These are phyloP conservation scores for Dicaeum eximium DNA, from an alignment of 2,113 vertebrate species.

Conservation along the genomic window DNA sequence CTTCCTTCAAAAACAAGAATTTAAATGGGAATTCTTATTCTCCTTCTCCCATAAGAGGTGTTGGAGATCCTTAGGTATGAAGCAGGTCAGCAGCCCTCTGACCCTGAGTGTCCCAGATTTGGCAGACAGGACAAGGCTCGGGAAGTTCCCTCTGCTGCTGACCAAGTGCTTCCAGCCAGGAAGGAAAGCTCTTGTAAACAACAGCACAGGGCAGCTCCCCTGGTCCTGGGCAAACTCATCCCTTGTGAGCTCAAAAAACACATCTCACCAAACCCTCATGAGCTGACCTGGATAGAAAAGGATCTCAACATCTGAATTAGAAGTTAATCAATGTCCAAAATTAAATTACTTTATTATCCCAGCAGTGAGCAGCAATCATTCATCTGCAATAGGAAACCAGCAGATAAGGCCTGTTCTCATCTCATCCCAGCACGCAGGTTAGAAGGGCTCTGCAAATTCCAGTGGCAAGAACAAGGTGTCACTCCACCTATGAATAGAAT, in stretches of 20 bases:
- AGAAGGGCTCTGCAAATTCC: neutral
- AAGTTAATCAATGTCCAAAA: constrained; percentile 28
- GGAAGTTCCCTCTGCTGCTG: neutral
- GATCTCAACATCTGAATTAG: constrained; percentile 29
- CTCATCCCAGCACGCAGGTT: neutral
- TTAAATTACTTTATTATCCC: constrained; percentile 55
- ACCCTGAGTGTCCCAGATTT: neutral
- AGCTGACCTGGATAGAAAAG: constrained; percentile 51
- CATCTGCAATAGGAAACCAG: constrained; percentile 1
- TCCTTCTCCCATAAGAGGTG: neutral
- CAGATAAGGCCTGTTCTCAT: neutral
- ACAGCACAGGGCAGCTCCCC: neutral
- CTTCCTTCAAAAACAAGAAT: neutral
- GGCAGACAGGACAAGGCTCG: neutral
- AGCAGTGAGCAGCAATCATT: neutral
- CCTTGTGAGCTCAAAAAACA: constrained; percentile 17
- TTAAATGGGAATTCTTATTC: neutral
- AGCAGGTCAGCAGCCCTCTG: neutral
- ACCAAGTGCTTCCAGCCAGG: neutral
- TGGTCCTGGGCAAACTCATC: neutral
- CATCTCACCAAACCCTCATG: neutral
- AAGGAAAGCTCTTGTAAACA: neutral
- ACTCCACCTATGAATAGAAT: neutral
- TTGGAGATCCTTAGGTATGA: neutral
- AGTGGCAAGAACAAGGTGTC: neutral